Conservation (phyloP, 2,797 vertebrate species). For the Tokudaia muenninki region DNA sequence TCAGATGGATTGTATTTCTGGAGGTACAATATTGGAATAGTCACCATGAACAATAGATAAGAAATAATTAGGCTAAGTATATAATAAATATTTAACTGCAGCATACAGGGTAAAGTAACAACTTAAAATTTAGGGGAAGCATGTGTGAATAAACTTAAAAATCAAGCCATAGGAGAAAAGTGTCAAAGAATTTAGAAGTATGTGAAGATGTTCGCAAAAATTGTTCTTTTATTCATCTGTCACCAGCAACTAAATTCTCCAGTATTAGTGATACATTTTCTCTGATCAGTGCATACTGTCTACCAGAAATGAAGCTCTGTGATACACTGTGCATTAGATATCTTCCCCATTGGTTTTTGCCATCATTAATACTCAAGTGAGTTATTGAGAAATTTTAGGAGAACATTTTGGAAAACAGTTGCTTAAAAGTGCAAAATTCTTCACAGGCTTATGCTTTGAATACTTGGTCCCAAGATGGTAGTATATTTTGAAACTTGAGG, state of each 20-base stretch:
- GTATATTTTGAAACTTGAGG: neutral
- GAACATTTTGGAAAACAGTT: neutral
- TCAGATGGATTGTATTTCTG: neutral
- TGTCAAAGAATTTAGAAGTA: constrained; percentile 46
- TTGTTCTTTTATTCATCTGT: neutral
- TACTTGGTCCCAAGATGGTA: neutral
- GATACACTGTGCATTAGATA: neutral
- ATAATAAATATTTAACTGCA: neutral
- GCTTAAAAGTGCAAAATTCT: neutral
- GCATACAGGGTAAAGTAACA: neutral
- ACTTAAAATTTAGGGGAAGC: neutral
- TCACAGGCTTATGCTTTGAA: neutral
- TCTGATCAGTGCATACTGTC: neutral
- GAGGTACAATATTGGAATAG: neutral
- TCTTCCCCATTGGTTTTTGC: neutral
- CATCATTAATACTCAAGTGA: neutral
- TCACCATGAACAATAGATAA: neutral
- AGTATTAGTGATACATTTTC: neutral
- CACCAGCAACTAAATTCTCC: neutral
- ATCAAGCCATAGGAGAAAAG: neutral
- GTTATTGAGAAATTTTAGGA: neutral
- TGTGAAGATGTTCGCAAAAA: constrained; percentile 13
- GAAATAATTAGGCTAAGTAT: neutral
- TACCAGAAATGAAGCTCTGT: neutral
- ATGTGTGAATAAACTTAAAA: neutral